Base-by-base conservation (phyloP, 92 coral and sea anemone genomes). In the Palythoa caribaeorum region DNA sequence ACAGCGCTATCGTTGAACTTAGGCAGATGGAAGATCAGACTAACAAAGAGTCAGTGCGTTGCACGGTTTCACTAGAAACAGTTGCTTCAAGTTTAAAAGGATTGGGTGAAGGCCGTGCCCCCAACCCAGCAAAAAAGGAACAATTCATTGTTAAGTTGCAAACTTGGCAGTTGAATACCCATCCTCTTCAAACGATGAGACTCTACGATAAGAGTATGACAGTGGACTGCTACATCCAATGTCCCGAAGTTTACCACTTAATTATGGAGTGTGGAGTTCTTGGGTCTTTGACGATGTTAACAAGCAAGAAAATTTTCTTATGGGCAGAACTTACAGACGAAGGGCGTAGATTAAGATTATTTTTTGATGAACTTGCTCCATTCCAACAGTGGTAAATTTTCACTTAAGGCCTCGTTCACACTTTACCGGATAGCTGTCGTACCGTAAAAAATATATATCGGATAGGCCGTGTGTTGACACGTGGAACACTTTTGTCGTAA, bases 191-290 rank as follows among this genome's bases (percentile, higher is more conserved):
- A 71, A 38, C 63, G 77, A 72, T 92, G 28, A 0, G 84, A 38
- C 78, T 90, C 17, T 92, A 87, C 59, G 90, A 90, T 73, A 73
- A 84, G 73, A 91, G 88, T 71, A 70, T 28, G 6, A 2, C 73
- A 2, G 21, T 91, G 1, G 83, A 91, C 15, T 65, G 90, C 79
- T 1, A 11, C 19, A 84, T 80, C 77, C 79, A 91, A 78, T 83
- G 92, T 80, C 94, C 94, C 3, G 95, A 84, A 35, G 36, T 91
- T 36, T 83, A 91, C 38, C 80, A 36, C 48, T 77, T 93, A 53
- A 87, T 93, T 1, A 79, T 91, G 94, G 96, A 93, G 74, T 92
- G 93, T 54, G 94, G 96, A n/a, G 91, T 92, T 37, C 89, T 93
- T 59, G 94, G 90, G 9, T 13, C 47, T 14, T 62, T 89, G 50